A percentile compares a stretch with the other conserved stretches of the same genome.
These are phyloP conservation scores for Apamea crenata DNA, from an alignment of 2,888 invertebrate species.

Conservation along the genomic window DNA sequence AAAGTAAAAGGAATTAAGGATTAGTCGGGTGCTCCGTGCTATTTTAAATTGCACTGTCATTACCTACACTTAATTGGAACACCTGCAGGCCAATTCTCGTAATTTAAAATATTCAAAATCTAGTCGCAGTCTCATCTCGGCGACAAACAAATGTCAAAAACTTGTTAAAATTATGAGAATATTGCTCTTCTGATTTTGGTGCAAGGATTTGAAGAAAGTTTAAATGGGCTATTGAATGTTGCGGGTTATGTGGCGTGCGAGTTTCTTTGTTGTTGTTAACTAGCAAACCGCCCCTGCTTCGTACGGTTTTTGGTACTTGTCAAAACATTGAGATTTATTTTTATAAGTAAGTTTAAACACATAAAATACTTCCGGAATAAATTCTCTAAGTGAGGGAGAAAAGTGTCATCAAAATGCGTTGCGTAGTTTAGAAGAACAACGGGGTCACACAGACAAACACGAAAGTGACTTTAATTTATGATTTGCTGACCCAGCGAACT, in stretches of 20 bases:
- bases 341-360: neutral
- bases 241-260: neutral
- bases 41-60: constrained; percentile 60
- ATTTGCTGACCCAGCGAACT: too few relatives aligned
- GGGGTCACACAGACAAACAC: too few relatives aligned
- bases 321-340: neutral
- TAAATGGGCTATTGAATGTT: constrained; percentile 23
- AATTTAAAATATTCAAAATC: too few relatives aligned
- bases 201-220: constrained; percentile 21
- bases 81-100: too few relatives aligned
- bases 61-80: constrained; percentile 46
- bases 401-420: too few relatives aligned
- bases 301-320: neutral
- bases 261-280: neutral
- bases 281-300: neutral
- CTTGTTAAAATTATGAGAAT: too few relatives aligned
- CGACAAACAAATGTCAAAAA: too few relatives aligned
- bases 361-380: too few relatives aligned
- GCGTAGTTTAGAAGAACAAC: too few relatives aligned
- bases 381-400: too few relatives aligned
- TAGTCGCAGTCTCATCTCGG: too few relatives aligned
- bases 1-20: constrained; percentile 60
- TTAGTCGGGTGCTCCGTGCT: constrained; percentile 55
- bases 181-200: constrained; percentile 31
- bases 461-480: too few relatives aligned